Percentiles rank a stretch among this genome's conserved stretches.
Conservation (phyloP, 2,113 vertebrate species). For the Cranoglanis bouderius region DNA sequence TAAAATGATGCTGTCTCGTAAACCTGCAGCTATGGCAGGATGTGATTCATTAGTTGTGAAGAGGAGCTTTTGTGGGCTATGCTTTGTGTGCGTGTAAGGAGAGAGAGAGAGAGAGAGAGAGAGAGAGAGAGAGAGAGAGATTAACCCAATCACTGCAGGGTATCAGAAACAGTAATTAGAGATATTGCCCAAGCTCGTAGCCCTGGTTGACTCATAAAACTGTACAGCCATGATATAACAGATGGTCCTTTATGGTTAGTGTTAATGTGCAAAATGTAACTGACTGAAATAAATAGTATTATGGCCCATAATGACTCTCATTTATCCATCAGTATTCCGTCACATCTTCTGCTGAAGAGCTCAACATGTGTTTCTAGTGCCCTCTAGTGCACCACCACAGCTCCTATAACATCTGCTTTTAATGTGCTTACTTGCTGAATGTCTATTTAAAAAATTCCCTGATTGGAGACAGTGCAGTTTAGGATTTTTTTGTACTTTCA, state of each 20-base stretch:
- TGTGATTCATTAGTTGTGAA: constrained; percentile 18
- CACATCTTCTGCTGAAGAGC: constrained; percentile 1
- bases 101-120: not conserved
- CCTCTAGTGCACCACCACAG: constrained; percentile 47
- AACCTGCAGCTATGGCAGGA: constrained; percentile 12
- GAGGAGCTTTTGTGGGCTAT: not conserved
- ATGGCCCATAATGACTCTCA: constrained; percentile 24
- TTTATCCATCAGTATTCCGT: constrained; percentile 40
- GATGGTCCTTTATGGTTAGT: constrained; percentile 47
- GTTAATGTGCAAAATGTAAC: constrained; percentile 49
- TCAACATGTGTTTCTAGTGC: constrained; percentile 45
- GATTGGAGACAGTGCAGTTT: not conserved
- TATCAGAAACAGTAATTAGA: constrained; percentile 40
- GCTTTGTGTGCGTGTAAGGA: not conserved
- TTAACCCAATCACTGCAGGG: constrained; percentile 24
- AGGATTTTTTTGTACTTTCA: not conserved
- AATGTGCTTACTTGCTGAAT: not conserved
- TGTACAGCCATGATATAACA: constrained; percentile 50
- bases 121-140: not conserved
- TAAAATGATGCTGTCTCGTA: not conserved
- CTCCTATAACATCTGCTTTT: not conserved
- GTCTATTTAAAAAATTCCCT: not conserved
- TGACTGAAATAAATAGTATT: constrained; percentile 50
- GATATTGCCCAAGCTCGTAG: constrained; percentile 45
- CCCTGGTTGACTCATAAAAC: constrained; percentile 45